Percentiles rank a stretch among this genome's conserved stretches.
Evolutionary conservation across 2,113 vertebrate species (phyloP).

Genomic region (Bombycilla garrulus): DNA sequence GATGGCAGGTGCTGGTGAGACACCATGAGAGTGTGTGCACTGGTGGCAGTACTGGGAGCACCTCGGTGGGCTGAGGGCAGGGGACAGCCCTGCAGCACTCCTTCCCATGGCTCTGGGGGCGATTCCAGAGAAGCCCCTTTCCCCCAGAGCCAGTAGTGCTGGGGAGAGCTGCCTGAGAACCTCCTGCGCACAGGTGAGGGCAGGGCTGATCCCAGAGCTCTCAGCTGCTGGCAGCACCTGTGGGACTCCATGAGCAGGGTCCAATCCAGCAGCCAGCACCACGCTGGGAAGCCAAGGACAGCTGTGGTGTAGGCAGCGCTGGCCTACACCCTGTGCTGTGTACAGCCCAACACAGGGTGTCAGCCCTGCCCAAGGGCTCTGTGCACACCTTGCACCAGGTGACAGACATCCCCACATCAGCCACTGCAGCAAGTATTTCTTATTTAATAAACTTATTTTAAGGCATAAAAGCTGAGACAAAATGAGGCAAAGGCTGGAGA

Average conservation of each 20-base stretch:
- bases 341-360: fast-evolving
- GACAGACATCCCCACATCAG: not conserved
- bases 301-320: fast-evolving
- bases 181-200: not conserved
- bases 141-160: not conserved
- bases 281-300: not conserved
- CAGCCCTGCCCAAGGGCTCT: not conserved
- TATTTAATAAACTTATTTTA: not conserved
- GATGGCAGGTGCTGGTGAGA: not conserved
- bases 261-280: not conserved
- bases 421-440: not conserved
- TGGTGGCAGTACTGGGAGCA: fast-evolving
- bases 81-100: fast-evolving
- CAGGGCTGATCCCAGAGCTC: not conserved
- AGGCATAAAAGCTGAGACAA: not conserved
- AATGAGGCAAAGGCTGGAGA: not conserved
- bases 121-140: not conserved
- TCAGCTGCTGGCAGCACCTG: not conserved
- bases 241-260: not conserved
- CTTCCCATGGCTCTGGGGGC: fast-evolving
- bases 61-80: not conserved
- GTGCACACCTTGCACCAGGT: not conserved
- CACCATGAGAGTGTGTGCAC: fast-evolving
- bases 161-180: not conserved
- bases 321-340: not conserved